These are phyloP conservation scores for Erebia epiphron DNA, from an alignment of 2,888 invertebrate species.

Conservation along the genomic window DNA sequence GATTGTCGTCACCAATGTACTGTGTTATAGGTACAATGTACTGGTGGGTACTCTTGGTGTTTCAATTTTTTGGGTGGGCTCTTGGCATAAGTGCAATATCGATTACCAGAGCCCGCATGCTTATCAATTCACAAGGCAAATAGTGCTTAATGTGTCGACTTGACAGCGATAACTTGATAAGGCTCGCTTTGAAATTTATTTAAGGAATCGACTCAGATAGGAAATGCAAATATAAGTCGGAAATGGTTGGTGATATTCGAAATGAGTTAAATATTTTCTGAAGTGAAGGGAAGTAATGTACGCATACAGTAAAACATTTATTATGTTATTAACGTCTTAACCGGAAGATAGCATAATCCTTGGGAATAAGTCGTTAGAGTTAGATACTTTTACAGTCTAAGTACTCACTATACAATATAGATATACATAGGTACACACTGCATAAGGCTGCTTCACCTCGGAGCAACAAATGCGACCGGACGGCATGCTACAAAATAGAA, in stretches of 20 bases:
- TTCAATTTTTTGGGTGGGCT: not conserved
- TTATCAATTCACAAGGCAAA: constrained; percentile 58
- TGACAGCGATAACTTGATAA: constrained; percentile 45
- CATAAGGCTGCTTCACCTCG: no score
- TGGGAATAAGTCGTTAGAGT: no score
- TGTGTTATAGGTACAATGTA: no score
- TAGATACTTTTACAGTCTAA: no score
- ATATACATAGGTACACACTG: no score
- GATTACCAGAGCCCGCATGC: constrained; percentile 55
- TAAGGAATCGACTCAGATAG: constrained; percentile 43
- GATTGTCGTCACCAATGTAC: no score
- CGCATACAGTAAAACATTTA: not conserved
- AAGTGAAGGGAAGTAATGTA: not conserved
- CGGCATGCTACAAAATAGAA: no score
- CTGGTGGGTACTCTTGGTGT: no score
- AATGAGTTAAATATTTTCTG: constrained; percentile 2
- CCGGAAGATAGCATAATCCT: not conserved
- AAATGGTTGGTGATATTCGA: constrained; percentile 24
- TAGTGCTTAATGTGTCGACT: constrained; percentile 48
- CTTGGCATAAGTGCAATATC: constrained; percentile 40
- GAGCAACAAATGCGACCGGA: no score
- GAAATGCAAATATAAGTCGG: constrained; percentile 38
- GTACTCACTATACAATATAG: no score
- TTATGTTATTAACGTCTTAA: not conserved
- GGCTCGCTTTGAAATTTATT: constrained; percentile 43